Base-by-base conservation (phyloP, 2,797 vertebrate species). In the Sebastiscus albofasciatus region DNA sequence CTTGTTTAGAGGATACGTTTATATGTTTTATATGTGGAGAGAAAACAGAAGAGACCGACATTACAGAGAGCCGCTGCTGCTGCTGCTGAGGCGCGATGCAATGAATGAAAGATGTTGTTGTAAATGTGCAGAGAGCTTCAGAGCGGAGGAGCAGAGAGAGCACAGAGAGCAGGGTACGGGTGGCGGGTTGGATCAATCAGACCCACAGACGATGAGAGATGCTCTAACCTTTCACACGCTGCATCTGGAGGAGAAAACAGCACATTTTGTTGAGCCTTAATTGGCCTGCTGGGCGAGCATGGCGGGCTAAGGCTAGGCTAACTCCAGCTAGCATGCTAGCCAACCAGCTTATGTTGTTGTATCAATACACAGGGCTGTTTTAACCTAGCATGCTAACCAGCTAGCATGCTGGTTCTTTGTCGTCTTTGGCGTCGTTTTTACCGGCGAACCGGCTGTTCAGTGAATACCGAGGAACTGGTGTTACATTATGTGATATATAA, bases 91-190 rank as follows among this genome's bases (percentile, higher is more conserved):
- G 92, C 93, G 91, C 92, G 89, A 75, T 46, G 88, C 87, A 95
- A 96, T 96, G 95, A 96, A 96, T 96, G 95, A 95, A 95, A 90
- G 61, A 49, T 81, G 85, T 90, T 94, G 93, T 90, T 86, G 90
- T 81, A 93, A 86, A 89, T 84, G 90, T 87, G 75, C 46, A 16
- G 42, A 46, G 42, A 46, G 42, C 83, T 87, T 39, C 4, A 81
- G 83, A 90, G 88, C 87, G 88, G 77, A 24, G 24, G 24, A 24
- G 24, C 24, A 24, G 24, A 24, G 24, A 87, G 91, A 54, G 24
- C 36, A 39, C 4, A 39, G 79, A 2, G 79, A 89, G 91, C 81
- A 80, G 87, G 80, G 93, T 93, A 95, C 94, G 93, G 95, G 92
- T 92, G 90, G 94, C 95, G 92, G 88, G 84, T 68, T 83, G 95